Evolutionary conservation across 2,888 invertebrate genomes (phyloP).

Genomic region (Aleiodes leptofemur): DNA sequence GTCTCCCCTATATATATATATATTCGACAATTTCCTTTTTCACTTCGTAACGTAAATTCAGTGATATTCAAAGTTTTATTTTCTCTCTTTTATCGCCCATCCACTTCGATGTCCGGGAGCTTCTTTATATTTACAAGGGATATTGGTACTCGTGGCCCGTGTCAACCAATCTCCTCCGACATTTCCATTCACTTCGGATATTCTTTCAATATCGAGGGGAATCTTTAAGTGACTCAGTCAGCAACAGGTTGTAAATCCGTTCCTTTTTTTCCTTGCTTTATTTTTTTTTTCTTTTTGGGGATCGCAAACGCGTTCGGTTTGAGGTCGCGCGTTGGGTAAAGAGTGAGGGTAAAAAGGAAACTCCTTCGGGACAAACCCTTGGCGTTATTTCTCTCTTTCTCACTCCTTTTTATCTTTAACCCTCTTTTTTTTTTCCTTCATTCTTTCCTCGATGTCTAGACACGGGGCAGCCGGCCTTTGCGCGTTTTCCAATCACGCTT

Average conservation of each 20-base stretch:
- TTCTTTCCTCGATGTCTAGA: slow-evolving; percentile 59
- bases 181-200: slow-evolving; percentile 64
- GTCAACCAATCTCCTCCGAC: slow-evolving; percentile 5
- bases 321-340: slow-evolving; percentile 69
- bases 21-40: no score
- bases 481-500: slow-evolving; percentile 72
- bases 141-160: slow-evolving; percentile 58
- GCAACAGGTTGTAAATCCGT: slow-evolving; percentile 75
- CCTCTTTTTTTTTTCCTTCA: slow-evolving; percentile 26
- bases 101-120: neutral
- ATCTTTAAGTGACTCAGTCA: slow-evolving; percentile 74
- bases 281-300: slow-evolving; percentile 45
- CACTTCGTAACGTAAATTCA: neutral
- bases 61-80: neutral
- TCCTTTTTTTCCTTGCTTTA: slow-evolving; percentile 36
- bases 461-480: slow-evolving; percentile 66
- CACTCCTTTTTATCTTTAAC: slow-evolving; percentile 46
- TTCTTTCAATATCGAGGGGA: slow-evolving; percentile 76
- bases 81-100: neutral
- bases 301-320: slow-evolving; percentile 65
- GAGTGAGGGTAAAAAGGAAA: slow-evolving; percentile 67
- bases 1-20: no score
- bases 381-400: slow-evolving; percentile 43
- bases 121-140: slow-evolving; percentile 71
- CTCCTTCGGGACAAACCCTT: slow-evolving; percentile 68